phyloP scores from a whole-genome alignment of 2,113 vertebrate genomes.

The Lamprologus ornatipinnis region DNA sequence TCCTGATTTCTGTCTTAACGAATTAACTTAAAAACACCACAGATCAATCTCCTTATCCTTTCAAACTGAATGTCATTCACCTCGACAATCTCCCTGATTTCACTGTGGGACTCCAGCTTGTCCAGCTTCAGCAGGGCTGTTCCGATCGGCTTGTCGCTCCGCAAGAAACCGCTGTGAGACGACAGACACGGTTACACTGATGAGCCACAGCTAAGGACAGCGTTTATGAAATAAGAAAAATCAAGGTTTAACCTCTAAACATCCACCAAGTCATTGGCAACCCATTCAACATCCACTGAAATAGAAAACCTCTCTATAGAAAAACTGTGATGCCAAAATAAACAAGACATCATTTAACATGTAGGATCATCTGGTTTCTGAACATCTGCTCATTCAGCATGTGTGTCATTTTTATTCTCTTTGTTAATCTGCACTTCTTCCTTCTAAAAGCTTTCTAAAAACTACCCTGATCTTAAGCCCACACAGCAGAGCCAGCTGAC shows the following conservation, averaged over 20 bases:
- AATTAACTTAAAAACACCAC: neutral
- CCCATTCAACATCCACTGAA: neutral
- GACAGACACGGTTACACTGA: neutral
- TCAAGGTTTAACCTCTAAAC: neutral
- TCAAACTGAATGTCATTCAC: slow-evolving; percentile 42
- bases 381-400: neutral
- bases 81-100: slow-evolving; percentile 92
- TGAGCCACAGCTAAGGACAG: neutral
- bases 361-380: neutral
- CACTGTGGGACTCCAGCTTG: slow-evolving; percentile 86
- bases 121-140: slow-evolving; percentile 88
- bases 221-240: neutral
- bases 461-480: neutral
- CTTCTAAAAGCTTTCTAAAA: neutral
- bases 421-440: neutral
- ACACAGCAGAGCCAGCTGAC: neutral
- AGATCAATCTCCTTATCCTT: neutral
- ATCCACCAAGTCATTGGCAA: neutral
- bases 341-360: neutral
- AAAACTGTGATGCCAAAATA: neutral
- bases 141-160: slow-evolving; percentile 91
- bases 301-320: neutral
- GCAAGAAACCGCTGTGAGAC: slow-evolving; percentile 82
- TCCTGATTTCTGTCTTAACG: neutral
- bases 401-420: neutral